These are phyloP conservation scores for Lepus europaeus DNA, from an alignment of 2,113 vertebrate genomes.

Conservation along the genomic window DNA sequence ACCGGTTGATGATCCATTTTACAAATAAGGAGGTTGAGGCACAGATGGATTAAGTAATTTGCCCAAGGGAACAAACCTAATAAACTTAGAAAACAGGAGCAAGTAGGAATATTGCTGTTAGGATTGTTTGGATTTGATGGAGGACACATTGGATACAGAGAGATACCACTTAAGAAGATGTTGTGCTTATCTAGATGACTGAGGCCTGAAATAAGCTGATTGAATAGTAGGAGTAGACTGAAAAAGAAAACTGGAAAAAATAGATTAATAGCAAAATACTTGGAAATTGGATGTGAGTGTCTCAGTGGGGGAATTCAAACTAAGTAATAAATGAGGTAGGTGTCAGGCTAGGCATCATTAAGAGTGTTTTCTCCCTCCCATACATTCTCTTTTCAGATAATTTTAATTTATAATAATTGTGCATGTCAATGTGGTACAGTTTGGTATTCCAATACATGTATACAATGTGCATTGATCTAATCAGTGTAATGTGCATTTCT, in stretches of 20 bases:
- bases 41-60: neutral
- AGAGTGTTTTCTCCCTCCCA: neutral
- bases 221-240: neutral
- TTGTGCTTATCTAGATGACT: neutral
- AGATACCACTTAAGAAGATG: neutral
- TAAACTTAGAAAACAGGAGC: neutral
- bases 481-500: too few relatives aligned
- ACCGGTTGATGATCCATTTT: neutral
- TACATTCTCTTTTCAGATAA: neutral
- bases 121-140: neutral
- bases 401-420: too few relatives aligned
- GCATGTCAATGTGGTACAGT: too few relatives aligned
- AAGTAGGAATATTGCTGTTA: neutral
- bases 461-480: too few relatives aligned
- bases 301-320: neutral
- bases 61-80: neutral
- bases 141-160: neutral
- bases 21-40: conserved; percentile 9
- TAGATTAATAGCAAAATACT: neutral
- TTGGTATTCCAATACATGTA: too few relatives aligned
- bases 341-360: neutral
- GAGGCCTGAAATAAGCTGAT: neutral
- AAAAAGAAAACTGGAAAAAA: neutral
- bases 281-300: neutral
- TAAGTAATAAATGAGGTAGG: neutral